These are phyloP conservation scores for Tamandua tetradactyla DNA, from an alignment of 2,797 vertebrate genomes.

Conservation along the genomic window DNA sequence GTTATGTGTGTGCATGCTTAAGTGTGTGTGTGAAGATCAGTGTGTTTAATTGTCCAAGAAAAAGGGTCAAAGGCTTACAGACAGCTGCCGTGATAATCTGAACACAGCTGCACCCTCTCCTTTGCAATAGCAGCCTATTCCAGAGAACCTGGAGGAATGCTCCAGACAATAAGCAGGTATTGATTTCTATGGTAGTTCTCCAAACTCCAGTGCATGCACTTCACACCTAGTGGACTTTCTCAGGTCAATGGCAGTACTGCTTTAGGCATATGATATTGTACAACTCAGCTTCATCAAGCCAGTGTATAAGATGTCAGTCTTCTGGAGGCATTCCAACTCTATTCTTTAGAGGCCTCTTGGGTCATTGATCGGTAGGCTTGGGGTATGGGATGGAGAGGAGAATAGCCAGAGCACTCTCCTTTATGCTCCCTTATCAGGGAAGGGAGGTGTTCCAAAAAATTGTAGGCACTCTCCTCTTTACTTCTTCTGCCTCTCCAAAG, in stretches of 20 bases:
- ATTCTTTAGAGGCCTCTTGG: not conserved
- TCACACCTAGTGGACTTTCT: not conserved
- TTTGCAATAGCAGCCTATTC: not conserved
- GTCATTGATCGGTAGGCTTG: not conserved
- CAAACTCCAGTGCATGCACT: not conserved
- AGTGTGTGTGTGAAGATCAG: not conserved
- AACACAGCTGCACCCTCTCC: accelerated
- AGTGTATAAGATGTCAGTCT: accelerated
- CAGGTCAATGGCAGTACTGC: not conserved
- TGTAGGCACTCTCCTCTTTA: not conserved
- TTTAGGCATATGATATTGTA: not conserved
- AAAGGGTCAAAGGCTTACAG: not conserved
- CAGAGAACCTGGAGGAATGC: not conserved
- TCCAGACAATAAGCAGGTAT: not conserved
- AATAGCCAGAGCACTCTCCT: too few relatives aligned
- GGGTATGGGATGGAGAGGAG: not conserved
- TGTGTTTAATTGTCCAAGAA: not conserved
- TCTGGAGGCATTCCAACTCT: not conserved
- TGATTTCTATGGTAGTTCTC: not conserved
- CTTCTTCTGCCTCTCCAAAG: not conserved
- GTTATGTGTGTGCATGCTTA: not conserved
- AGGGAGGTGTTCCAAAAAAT: not conserved
- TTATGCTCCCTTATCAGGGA: not conserved
- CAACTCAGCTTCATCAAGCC: not conserved
- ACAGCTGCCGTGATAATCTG: not conserved